These are phyloP conservation scores for Fragum whitleyi DNA, from an alignment of 2,888 invertebrate genomes.

Conservation along the genomic window DNA sequence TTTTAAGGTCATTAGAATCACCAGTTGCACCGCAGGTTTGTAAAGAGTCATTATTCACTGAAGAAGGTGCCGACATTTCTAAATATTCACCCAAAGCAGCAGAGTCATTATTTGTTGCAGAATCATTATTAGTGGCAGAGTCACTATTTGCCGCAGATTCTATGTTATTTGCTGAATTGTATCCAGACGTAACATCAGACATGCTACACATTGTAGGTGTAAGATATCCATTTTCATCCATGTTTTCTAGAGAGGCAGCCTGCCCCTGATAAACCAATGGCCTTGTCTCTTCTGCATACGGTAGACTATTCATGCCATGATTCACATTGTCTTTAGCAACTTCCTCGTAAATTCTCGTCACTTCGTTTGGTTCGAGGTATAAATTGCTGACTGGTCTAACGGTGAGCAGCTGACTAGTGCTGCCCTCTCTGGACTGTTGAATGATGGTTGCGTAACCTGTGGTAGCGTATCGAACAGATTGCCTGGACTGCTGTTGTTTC, in stretches of 20 bases:
- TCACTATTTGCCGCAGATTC: conserved; percentile 9
- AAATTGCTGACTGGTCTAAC: conserved; percentile 69
- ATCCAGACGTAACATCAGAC: conserved; percentile 48
- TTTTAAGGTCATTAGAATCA: background rate
- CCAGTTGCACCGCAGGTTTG: conserved; percentile 1
- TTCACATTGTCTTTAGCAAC: conserved; percentile 66
- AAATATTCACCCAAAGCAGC: conserved; percentile 49
- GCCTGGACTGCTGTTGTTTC: conserved; percentile 22
- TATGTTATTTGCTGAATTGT: conserved; percentile 27
- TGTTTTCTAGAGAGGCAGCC: conserved; percentile 39
- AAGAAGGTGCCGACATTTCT: conserved; percentile 47
- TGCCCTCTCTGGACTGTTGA: conserved; percentile 31
- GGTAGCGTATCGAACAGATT: conserved; percentile 50
- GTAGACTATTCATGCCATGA: conserved; percentile 21
- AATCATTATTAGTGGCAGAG: background rate
- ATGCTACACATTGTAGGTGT: conserved; percentile 32
- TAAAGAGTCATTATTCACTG: background rate
- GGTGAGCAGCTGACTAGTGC: conserved; percentile 23
- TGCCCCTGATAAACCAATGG: conserved; percentile 48
- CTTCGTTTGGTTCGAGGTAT: conserved; percentile 72
- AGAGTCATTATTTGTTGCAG: background rate
- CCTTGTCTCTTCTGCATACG: conserved; percentile 31
- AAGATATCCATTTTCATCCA: conserved; percentile 31
- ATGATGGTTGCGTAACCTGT: conserved; percentile 57
- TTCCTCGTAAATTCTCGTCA: conserved; percentile 70